Percentiles rank a stretch among this genome's conserved stretches.
phyloP scores from a whole-genome alignment of 2,797 vertebrate genomes.

The Phaenicophaeus curvirostris region DNA sequence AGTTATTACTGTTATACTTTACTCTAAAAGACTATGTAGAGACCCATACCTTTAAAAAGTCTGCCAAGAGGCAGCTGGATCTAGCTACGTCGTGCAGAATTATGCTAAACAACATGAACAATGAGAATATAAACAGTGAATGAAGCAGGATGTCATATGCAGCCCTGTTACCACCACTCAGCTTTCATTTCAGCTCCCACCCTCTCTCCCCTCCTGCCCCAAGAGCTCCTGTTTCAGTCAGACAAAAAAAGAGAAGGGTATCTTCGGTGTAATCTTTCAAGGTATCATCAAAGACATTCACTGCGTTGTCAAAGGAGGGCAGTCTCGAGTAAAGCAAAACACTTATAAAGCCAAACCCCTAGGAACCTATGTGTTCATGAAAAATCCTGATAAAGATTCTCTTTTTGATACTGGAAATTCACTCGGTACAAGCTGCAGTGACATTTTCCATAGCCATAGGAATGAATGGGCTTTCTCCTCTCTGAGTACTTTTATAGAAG shows the following conservation, averaged over 20 bases:
- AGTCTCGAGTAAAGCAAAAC: conserved; percentile 23
- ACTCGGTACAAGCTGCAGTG: not conserved
- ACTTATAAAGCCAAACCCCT: not conserved
- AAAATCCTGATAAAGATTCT: not conserved
- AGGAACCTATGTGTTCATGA: not conserved
- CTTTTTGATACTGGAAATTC: not conserved
- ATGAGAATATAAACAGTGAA: not conserved
- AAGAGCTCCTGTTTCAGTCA: not conserved
- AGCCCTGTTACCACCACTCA: not conserved
- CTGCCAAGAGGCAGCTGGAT: not conserved
- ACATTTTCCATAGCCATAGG: not conserved
- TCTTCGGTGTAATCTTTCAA: not conserved
- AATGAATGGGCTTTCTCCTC: not conserved
- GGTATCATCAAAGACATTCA: not conserved
- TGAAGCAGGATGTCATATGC: not conserved
- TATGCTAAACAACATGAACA: not conserved
- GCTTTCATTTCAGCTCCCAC: not conserved
- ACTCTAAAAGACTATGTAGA: not conserved
- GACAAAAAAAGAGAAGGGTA: not conserved
- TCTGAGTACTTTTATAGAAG: not conserved
- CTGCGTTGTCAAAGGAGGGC: conserved; percentile 17
- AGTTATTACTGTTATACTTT: not conserved
- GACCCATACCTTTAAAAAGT: not conserved
- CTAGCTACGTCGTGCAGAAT: not conserved
- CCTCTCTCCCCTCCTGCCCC: too few species aligned